Conservation (phyloP, 2,888 invertebrate species). For the Tinea pellionella region DNA sequence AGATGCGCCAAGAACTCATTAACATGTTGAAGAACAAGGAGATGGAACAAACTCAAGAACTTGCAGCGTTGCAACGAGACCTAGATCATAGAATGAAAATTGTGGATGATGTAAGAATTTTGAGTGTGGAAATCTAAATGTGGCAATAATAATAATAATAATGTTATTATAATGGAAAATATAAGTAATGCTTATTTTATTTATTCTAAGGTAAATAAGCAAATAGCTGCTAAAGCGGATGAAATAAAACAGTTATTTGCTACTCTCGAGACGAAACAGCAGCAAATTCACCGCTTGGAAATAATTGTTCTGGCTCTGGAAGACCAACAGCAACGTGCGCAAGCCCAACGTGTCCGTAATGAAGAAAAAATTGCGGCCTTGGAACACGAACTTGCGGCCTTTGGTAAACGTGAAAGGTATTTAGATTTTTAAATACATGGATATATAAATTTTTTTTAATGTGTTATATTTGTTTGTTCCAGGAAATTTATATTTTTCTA, state of each 20-base stretch:
- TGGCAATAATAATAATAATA: no score
- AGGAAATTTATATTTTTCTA: constrained; percentile 35
- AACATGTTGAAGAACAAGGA: constrained; percentile 70
- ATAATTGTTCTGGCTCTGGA: constrained; percentile 67
- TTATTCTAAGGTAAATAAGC: constrained; percentile 62
- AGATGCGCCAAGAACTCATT: constrained; percentile 71
- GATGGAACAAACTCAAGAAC: constrained; percentile 59
- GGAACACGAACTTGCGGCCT: constrained; percentile 59
- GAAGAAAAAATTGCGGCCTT: constrained; percentile 70
- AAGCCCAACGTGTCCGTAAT: constrained; percentile 68
- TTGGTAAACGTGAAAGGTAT: constrained; percentile 47
- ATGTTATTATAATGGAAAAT: no score
- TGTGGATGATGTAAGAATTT: constrained; percentile 54
- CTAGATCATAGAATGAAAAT: constrained; percentile 59
- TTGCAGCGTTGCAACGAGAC: constrained; percentile 47
- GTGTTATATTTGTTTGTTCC: constrained; percentile 26
- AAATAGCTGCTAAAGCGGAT: constrained; percentile 61
- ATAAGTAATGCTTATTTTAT: no score
- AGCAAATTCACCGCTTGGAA: constrained; percentile 66
- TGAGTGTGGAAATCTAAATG: no score
- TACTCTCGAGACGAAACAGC: constrained; percentile 64
- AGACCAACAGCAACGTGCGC: constrained; percentile 67
- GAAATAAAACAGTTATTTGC: constrained; percentile 63
- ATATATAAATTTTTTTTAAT: neutral
- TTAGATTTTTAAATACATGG: neutral